phyloP scores from a whole-genome alignment of 2,797 vertebrate species.

The Ctenopoma multispine region DNA sequence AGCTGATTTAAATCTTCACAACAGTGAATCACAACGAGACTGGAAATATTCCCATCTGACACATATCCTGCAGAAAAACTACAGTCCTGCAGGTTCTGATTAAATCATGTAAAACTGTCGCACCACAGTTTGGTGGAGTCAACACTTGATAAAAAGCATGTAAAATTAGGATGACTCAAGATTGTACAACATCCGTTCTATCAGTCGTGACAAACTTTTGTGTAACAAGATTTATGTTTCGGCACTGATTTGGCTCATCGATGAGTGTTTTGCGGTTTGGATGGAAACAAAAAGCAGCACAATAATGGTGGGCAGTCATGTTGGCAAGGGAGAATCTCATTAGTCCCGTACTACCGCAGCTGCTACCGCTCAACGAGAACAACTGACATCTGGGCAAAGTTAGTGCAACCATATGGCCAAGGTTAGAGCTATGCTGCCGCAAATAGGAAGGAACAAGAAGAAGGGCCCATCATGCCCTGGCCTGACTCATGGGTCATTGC shows the following conservation, averaged over 20 bases:
- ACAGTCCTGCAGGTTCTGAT: conserved; percentile 40
- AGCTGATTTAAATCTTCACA: conserved; percentile 30
- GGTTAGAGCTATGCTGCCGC: conserved; percentile 59
- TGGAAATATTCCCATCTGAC: conserved; percentile 51
- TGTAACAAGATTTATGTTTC: conserved; percentile 30
- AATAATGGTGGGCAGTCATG: conserved; percentile 55
- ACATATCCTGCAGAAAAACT: conserved; percentile 55
- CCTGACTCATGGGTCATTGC: conserved; percentile 59
- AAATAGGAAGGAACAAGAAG: conserved; percentile 57
- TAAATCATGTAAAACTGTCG: conserved; percentile 22
- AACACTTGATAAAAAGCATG: conserved; percentile 22
- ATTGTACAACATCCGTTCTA: conserved; percentile 33
- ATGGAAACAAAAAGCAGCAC: conserved; percentile 50
- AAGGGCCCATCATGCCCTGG: conserved; percentile 47
- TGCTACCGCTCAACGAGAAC: conserved; percentile 76
- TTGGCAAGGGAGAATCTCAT: conserved; percentile 72
- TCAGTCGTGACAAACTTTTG: conserved; percentile 32
- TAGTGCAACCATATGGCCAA: conserved; percentile 76
- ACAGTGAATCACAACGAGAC: conserved; percentile 59
- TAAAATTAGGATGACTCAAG: conserved; percentile 52
- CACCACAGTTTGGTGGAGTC: conserved; percentile 13
- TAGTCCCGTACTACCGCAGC: conserved; percentile 68
- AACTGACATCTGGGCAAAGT: conserved; percentile 77
- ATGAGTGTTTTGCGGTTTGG: conserved; percentile 62
- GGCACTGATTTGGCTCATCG: conserved; percentile 31